Base-by-base conservation (phyloP, 2,797 vertebrate species). In the Neomorphus geoffroyi region DNA sequence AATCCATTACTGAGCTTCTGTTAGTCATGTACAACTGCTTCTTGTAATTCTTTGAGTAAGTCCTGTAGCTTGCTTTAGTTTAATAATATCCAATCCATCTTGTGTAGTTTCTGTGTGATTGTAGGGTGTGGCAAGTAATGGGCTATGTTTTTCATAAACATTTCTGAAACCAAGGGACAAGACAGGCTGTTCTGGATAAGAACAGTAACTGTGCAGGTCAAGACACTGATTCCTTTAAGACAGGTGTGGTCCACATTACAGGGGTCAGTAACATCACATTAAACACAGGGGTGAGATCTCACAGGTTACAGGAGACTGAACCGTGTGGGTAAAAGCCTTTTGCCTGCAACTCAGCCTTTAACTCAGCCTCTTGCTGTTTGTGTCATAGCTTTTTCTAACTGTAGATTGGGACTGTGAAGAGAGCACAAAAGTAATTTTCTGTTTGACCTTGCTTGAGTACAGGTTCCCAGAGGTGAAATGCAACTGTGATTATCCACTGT, bases 361-460 rank as follows among this genome's bases (percentile, higher is more conserved):
- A 8, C 81, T 77, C 51, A 80, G 4, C 11, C 7, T 67, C 28
- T 74, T 67, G 23, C 50, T 83, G 4, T 67, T 87, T 61, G 33
- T 18, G 6, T 61, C 61, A 46, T 28, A 65, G 43, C 18, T 77
- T 74, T 83, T 94, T 78, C 53, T 86, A 67, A 35, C 37, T 61
- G 23, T 57, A 72, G 13, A 46, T 2, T 69, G 10, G 3, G 54
- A 53, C 37, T 72, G 32, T 72, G 57, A 79, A 58, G 33, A 56
- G 62, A 92, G 84, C 71, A 77, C 30, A 62, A 50, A 92, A 86
- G n/a, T 88, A 77, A 83, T 93, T 95, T 92, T 54, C 30, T 86
- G 4, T 88, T 83, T 79, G 50, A 74, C 50, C 58, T 90, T 80
- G 9, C 26, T 23, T 32, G 22, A 64, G 33, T 74, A 32, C 18